phyloP scores from a whole-genome alignment of 2,113 vertebrate species.

The Mustelus asterias region DNA sequence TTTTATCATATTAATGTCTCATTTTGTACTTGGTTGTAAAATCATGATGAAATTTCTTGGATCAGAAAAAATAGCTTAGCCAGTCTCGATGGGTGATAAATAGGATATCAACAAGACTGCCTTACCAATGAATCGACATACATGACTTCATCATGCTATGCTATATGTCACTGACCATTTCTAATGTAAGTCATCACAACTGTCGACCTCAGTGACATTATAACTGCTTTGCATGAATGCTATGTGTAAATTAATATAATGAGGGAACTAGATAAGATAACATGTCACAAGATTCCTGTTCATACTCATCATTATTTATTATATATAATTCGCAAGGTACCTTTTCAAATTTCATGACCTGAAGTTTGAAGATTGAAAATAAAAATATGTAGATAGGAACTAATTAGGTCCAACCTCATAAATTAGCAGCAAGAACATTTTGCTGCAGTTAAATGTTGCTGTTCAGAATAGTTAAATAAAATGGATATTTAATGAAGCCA shows the following conservation, averaged over 20 bases:
- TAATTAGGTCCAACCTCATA: background rate
- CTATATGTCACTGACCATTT: background rate
- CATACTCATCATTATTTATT: background rate
- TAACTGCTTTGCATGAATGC: background rate
- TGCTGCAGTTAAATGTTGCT: background rate
- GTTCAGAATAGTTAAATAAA: background rate
- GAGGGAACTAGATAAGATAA: background rate
- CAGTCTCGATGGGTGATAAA: background rate
- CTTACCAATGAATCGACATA: background rate
- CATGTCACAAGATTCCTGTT: background rate
- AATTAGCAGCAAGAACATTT: constrained; percentile 1
- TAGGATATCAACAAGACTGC: background rate
- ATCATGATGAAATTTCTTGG: background rate
- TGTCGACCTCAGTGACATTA: background rate
- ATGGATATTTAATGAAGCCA: background rate
- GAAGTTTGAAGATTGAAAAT: background rate
- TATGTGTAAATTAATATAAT: background rate
- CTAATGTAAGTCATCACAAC: background rate
- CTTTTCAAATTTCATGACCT: background rate
- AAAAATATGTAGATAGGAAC: background rate
- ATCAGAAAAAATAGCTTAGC: background rate
- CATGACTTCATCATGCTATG: too few species aligned
- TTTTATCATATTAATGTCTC: background rate
- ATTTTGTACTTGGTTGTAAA: background rate
- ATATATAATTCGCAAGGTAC: background rate